These are phyloP conservation scores for Andrena haemorrhoa DNA, from an alignment of 2,888 invertebrate genomes.

Conservation along the genomic window DNA sequence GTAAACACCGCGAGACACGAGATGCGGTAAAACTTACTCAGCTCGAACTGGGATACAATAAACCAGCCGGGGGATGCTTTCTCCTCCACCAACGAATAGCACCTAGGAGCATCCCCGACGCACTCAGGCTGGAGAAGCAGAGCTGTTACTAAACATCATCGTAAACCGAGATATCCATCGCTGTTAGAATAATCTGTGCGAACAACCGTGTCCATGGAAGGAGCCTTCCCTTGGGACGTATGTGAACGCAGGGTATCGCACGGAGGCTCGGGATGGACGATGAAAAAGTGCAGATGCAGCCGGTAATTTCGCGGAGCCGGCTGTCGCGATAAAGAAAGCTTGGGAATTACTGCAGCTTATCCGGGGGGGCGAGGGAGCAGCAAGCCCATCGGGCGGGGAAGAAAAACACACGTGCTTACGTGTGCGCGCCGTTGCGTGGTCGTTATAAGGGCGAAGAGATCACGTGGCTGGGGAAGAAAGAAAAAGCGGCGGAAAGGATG, in stretches of 20 bases:
- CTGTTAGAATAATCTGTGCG: constrained; percentile 25
- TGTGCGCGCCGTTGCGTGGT: constrained; percentile 21
- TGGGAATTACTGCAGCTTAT: constrained; percentile 50
- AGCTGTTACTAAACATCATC: not conserved
- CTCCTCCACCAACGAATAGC: not conserved
- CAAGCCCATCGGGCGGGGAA: constrained; percentile 36
- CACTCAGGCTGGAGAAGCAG: not conserved
- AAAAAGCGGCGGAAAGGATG: constrained; percentile 7
- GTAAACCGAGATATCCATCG: not conserved
- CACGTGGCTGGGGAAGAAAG: constrained; percentile 1
- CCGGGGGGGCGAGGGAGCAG: constrained; percentile 23
- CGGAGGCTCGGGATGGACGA: not conserved
- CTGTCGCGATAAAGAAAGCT: constrained; percentile 36
- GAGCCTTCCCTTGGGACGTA: not conserved
- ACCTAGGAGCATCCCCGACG: too few relatives aligned
- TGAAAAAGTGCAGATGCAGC: constrained; percentile 21
- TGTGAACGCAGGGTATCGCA: not conserved
- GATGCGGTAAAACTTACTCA: not conserved
- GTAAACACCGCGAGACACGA: not conserved
- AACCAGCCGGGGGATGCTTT: not conserved
- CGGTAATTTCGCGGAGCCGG: constrained; percentile 39
- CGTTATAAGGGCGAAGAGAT: constrained; percentile 14
- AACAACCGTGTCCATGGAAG: constrained; percentile 6
- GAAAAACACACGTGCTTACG: constrained; percentile 46
- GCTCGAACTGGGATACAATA: not conserved